These are phyloP conservation scores for Danio jaintianensis DNA, from an alignment of 2,797 vertebrate species.

Conservation along the genomic window DNA sequence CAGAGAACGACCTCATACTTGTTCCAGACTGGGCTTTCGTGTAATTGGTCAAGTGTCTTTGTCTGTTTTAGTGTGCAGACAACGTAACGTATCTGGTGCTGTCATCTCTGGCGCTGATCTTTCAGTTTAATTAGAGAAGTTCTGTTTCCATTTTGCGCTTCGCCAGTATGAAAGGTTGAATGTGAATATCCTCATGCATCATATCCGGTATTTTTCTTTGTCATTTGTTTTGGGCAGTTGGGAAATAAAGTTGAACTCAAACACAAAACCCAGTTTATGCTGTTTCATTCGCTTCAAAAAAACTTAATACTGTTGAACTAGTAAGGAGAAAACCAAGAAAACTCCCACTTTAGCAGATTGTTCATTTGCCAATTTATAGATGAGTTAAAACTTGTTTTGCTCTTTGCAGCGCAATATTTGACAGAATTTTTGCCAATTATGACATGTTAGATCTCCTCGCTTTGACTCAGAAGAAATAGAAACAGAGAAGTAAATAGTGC, in stretches of 20 bases:
- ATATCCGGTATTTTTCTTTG: not conserved
- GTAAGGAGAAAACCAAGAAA: too few species aligned
- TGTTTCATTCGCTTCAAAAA: too few species aligned
- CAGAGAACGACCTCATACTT: slow-evolving; percentile 66
- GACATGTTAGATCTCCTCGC: too few species aligned
- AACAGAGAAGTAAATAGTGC: too few species aligned
- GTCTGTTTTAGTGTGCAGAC: not conserved
- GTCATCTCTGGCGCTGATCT: slow-evolving; percentile 62
- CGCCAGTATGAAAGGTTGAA: not conserved
- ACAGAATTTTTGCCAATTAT: too few species aligned
- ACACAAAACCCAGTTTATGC: not conserved
- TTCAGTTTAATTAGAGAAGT: slow-evolving; percentile 45
- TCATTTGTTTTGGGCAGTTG: not conserved
- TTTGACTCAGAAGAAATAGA: too few species aligned
- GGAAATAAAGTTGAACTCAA: not conserved
- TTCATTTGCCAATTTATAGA: too few species aligned
- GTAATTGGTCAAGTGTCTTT: slow-evolving; percentile 33
- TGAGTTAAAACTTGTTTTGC: too few species aligned
- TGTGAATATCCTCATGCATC: not conserved
- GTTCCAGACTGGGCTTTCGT: slow-evolving; percentile 58
- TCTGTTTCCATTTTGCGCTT: not conserved
- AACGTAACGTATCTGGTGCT: slow-evolving; percentile 52
- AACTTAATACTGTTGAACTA: too few species aligned
- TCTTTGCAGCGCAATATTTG: too few species aligned
- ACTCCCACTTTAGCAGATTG: too few species aligned